Base-by-base conservation (phyloP, 2,888 invertebrate genomes). In the Phaedon cochleariae region DNA sequence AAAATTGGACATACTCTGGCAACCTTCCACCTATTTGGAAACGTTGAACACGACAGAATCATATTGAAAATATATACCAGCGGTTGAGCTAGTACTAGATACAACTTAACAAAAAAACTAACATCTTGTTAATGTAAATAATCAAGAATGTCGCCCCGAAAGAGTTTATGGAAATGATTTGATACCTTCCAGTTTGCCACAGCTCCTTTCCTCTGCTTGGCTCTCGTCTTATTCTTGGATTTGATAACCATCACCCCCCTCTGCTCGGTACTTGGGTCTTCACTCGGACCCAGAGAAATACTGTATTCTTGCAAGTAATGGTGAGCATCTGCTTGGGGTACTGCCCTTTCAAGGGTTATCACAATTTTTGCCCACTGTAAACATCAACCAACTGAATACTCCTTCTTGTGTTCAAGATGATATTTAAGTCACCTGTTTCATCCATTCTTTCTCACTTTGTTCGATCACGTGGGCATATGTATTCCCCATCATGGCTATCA, bases 401-500 rank as follows among this genome's bases (percentile, higher is more conserved):
- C 6, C 31, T 6, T 59, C 21, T 59, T 15, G 54, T 2, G 9
- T n/a, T 15, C 9, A 53, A 3, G 4, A n/a, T 15, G n/a, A n/a
- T n/a, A n/a, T n/a, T n/a, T 15, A 7, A 41, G 15, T 7, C 78
- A 91, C 94, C 88, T 96, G 96, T 82, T 97, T 96, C 82, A 97
- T 93, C 95, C 96, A 99, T 82, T 99, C 98, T 84, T 98, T 98
- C 84, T 98, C 98, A 34, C 98, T 98, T 81, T 97, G 96, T 81
- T 96, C 95, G 74, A 98, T 99, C 65, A 99, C 97, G 76, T 95
- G 95, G 0, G 97, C 96, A 82, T 99, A 99, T 0, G 99, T 99
- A 84, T 98, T 98, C 34, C 98, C 98, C 98, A 99, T 99, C 98
- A 98, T 99, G 70, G 99, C 99, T 72, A 99, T 99, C 83, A 99